A percentile compares a stretch with the other conserved stretches of the same genome.
These are phyloP conservation scores for Spodoptera litura DNA, from an alignment of 1,140 invertebrate genomes.

Conservation along the genomic window DNA sequence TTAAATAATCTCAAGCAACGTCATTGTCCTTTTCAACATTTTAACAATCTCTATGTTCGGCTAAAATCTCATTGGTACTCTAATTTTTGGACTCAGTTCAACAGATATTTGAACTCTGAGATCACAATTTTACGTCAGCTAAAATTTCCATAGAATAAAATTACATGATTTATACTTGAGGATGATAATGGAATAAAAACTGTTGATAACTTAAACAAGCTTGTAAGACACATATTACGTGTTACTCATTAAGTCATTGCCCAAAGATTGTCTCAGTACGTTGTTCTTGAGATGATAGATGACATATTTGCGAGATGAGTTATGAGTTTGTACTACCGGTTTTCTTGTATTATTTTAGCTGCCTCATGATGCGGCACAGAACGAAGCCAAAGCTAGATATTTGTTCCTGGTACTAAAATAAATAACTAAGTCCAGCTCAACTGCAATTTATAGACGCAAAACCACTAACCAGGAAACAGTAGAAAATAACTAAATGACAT, in stretches of 20 bases:
- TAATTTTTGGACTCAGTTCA: too few relatives aligned
- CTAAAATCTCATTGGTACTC: too few relatives aligned
- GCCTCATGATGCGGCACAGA: background rate
- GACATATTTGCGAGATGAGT: conserved; percentile 9
- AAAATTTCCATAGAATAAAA: too few relatives aligned
- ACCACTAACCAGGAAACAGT: too few relatives aligned
- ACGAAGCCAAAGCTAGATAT: conserved; percentile 15
- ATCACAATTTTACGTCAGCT: too few relatives aligned
- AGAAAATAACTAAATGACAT: too few relatives aligned
- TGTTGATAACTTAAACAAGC: too few relatives aligned
- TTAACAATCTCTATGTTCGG: background rate
- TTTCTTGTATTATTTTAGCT: conserved; percentile 6
- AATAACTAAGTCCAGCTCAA: background rate
- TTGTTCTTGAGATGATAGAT: conserved; percentile 17
- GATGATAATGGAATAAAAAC: too few relatives aligned
- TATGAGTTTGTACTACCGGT: conserved; percentile 6
- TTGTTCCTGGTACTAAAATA: conserved; percentile 21
- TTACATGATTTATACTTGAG: too few relatives aligned
- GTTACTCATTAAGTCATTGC: background rate
- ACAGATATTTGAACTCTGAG: too few relatives aligned
- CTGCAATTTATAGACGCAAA: too few relatives aligned
- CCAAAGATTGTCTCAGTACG: background rate
- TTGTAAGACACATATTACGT: background rate
- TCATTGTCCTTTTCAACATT: background rate
- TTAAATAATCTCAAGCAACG: background rate